Percentiles rank a stretch among this genome's conserved stretches.
These are phyloP conservation scores for Penaeus chinensis DNA, from an alignment of 1,140 invertebrate species.

Conservation along the genomic window DNA sequence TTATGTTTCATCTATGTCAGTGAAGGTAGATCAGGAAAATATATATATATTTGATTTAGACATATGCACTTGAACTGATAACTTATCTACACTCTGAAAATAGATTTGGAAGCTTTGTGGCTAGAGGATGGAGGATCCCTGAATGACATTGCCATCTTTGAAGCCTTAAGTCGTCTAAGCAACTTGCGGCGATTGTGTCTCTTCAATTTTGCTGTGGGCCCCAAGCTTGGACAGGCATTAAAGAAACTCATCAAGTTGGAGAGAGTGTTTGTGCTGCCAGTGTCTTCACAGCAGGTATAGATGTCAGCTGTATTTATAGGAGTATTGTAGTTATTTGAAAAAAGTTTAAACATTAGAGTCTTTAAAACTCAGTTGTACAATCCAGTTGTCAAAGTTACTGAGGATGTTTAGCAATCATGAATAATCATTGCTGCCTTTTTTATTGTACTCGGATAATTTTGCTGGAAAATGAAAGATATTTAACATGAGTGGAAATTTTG, in stretches of 20 bases:
- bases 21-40: too few species aligned
- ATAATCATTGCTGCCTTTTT: too few species aligned
- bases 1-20: too few species aligned
- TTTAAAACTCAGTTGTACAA: neutral
- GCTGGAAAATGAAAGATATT: too few species aligned
- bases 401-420: too few species aligned
- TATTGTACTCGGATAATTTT: too few species aligned
- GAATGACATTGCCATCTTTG: slow-evolving; percentile 17
- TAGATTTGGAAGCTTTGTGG: slow-evolving; percentile 39
- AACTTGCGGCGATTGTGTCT: slow-evolving; percentile 42
- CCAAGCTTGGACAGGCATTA: slow-evolving; percentile 33
- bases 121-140: slow-evolving; percentile 36
- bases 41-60: neutral
- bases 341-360: neutral
- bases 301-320: neutral
- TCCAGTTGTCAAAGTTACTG: too few species aligned
- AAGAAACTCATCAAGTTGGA: slow-evolving; percentile 32
- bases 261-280: slow-evolving; percentile 35
- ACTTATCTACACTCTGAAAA: neutral
- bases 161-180: slow-evolving; percentile 30
- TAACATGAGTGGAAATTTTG: too few species aligned
- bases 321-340: neutral
- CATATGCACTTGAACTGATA: neutral
- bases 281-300: slow-evolving; percentile 25
- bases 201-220: slow-evolving; percentile 38